Conservation (phyloP, 1,140 invertebrate species). For the Hyles euphorbiae region DNA sequence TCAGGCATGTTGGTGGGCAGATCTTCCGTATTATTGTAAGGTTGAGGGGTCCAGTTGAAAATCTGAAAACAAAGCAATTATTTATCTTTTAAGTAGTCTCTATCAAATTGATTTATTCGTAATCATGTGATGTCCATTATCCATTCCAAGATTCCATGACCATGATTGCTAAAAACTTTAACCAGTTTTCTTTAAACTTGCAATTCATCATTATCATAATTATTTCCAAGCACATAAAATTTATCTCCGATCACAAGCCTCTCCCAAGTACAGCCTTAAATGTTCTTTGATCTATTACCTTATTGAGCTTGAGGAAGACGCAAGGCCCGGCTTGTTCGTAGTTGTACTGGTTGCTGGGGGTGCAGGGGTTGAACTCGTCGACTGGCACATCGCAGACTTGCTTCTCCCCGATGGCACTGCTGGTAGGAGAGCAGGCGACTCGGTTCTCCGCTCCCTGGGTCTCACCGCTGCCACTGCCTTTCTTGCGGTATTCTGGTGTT, state of each 20-base stretch:
- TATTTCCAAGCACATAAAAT: too few species aligned
- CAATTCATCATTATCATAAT: too few species aligned
- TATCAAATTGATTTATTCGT: too few species aligned
- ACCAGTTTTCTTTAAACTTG: too few species aligned
- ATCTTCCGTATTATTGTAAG: slow-evolving; percentile 83
- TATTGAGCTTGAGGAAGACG: slow-evolving; percentile 90
- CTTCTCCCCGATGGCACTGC: slow-evolving; percentile 62
- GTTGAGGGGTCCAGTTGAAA: slow-evolving; percentile 86
- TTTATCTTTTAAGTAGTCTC: too few species aligned
- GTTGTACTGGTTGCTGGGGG: slow-evolving; percentile 83
- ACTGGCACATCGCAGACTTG: slow-evolving; percentile 74
- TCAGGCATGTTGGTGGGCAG: slow-evolving; percentile 84
- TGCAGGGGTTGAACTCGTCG: slow-evolving; percentile 82
- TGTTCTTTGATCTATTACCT: slow-evolving; percentile 67
- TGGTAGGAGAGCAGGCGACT: slow-evolving; percentile 75
- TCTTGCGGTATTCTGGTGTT: slow-evolving; percentile 64
- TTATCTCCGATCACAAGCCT: too few species aligned
- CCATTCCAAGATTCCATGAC: too few species aligned
- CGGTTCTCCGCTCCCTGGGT: slow-evolving; percentile 61
- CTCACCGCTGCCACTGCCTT: slow-evolving; percentile 55
- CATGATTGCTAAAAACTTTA: too few species aligned
- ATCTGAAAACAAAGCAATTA: slow-evolving; percentile 76
- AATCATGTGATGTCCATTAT: neutral
- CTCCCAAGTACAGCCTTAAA: too few species aligned
- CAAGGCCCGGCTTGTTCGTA: slow-evolving; percentile 87